Percentiles rank a stretch among this genome's conserved stretches.
phyloP scores from a whole-genome alignment of 2,888 invertebrate genomes.

The Aethes cnicana region DNA sequence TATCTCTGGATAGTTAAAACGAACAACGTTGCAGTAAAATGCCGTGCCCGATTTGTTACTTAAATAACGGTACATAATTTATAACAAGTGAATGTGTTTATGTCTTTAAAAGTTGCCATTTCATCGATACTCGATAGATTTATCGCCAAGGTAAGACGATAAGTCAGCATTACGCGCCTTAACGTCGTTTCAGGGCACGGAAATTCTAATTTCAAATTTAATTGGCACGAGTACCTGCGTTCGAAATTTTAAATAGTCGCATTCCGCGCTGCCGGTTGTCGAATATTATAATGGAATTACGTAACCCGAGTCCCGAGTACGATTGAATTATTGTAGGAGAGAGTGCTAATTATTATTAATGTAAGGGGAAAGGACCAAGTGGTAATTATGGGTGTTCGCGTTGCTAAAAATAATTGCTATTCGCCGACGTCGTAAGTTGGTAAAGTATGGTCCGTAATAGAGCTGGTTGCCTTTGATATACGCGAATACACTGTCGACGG shows the following conservation, averaged over 20 bases:
- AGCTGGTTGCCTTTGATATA: slow-evolving; percentile 26
- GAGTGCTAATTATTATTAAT: slow-evolving; percentile 55
- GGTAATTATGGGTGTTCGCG: slow-evolving; percentile 34
- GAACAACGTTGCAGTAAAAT: no score
- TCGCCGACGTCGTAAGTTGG: slow-evolving; percentile 19
- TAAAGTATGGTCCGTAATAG: slow-evolving; percentile 24
- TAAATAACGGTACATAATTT: no score
- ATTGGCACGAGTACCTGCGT: slow-evolving; percentile 16
- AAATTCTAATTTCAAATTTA: slow-evolving; percentile 22
- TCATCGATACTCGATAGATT: no score
- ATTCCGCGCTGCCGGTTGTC: slow-evolving; percentile 26
- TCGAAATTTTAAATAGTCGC: slow-evolving; percentile 26
- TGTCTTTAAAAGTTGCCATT: no score
- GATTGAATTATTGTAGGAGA: slow-evolving; percentile 61
- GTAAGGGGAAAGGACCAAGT: slow-evolving; percentile 31
- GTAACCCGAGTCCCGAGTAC: slow-evolving; percentile 48
- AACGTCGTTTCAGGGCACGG: background rate
- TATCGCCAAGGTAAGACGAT: background rate
- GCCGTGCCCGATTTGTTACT: no score
- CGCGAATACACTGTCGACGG: slow-evolving; percentile 22
- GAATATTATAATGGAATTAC: slow-evolving; percentile 42
- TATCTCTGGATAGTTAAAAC: no score
- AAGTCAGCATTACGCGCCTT: background rate
- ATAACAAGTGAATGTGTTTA: no score
- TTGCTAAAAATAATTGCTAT: slow-evolving; percentile 37